Base-by-base conservation (phyloP, 2,888 invertebrate genomes). In the Kryphioiulus occultus region DNA sequence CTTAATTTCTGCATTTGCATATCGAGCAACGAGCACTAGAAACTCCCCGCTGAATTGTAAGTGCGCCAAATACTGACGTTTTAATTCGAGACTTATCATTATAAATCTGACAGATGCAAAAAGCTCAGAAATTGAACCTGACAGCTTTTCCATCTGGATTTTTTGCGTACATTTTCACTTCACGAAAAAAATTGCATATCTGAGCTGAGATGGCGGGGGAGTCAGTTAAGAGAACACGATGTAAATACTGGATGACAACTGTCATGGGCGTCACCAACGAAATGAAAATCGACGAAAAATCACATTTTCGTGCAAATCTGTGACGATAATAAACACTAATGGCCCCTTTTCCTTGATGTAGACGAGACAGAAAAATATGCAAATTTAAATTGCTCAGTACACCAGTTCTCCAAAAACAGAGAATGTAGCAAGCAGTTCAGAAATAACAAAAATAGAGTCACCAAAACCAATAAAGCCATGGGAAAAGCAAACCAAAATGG, bases 221-320 rank as follows among this genome's bases (percentile, higher is more conserved):
- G 68, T 68, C 26, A 9, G 68, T 68, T 68, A 68, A 26, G 68
- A 68, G 68, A 68, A 68, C 68, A 12, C 12, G 68, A 68, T 68
- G 68, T 68, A 68, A 68, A 68, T 68, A 26, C 26, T n/a, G n/a
- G n/a, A n/a, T n/a, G 68, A 68, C 68, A 68, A 26, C 68, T 26
- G 12, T 78, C 30, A 15, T 26, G 30, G 30, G 26, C 26, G 78
- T 78, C 78, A 78, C 30, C 78, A 26, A 5, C 15, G 15, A 78
- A 32, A 32, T 30, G 26, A 12, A 78, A 44, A 44, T 15, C 44
- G 12, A 44, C 3, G 12, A 9, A n/a, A 78, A 78, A 78, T 10
- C 7, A 53, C 19, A 26, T 30, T 78, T 78, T 32, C 4, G 30
- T 30, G 78, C 4, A 32, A 78, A 78, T 78, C 26, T 68, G 68